A percentile compares a stretch with the other conserved stretches of the same genome.
Conservation (phyloP, 2,888 invertebrate species). For the Cantharis rustica region DNA sequence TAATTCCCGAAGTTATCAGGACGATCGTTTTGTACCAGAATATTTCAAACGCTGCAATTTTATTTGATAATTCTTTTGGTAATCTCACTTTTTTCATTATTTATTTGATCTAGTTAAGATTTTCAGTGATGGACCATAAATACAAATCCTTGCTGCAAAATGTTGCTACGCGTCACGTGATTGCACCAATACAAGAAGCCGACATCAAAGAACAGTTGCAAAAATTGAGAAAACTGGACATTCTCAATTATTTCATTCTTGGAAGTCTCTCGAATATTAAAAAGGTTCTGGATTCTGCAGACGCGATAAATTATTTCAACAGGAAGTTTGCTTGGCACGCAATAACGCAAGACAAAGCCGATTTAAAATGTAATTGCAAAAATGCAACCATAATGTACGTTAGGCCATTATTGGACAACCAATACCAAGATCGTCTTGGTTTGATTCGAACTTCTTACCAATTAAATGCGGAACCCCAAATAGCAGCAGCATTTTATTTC, state of each 20-base stretch:
- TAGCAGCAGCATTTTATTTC: slow-evolving; percentile 85
- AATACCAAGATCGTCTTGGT: slow-evolving; percentile 72
- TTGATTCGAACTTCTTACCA: slow-evolving; percentile 73
- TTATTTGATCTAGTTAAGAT: neutral
- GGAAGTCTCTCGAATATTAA: slow-evolving; percentile 74
- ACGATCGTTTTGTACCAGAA: slow-evolving; percentile 82
- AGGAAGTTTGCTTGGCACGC: slow-evolving; percentile 88
- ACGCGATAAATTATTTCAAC: slow-evolving; percentile 75
- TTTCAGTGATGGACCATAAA: slow-evolving; percentile 88
- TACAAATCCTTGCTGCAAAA: slow-evolving; percentile 89
- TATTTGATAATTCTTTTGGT: slow-evolving; percentile 89
- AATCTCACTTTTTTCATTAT: slow-evolving; percentile 1
- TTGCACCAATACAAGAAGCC: slow-evolving; percentile 66
- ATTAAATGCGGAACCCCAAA: slow-evolving; percentile 73
- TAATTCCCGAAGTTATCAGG: slow-evolving; percentile 81
- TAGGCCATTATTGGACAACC: slow-evolving; percentile 71
- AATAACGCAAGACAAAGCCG: slow-evolving; percentile 75
- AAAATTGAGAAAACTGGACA: slow-evolving; percentile 78
- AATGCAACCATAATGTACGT: slow-evolving; percentile 79
- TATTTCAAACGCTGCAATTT: slow-evolving; percentile 88
- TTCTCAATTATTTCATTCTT: slow-evolving; percentile 87
- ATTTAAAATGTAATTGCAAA: slow-evolving; percentile 73
- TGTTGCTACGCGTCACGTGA: slow-evolving; percentile 88
- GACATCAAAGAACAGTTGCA: slow-evolving; percentile 70
- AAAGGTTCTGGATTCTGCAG: slow-evolving; percentile 60